phyloP scores from a whole-genome alignment of 2,113 vertebrate species.

The Chlamydotis undulata region DNA sequence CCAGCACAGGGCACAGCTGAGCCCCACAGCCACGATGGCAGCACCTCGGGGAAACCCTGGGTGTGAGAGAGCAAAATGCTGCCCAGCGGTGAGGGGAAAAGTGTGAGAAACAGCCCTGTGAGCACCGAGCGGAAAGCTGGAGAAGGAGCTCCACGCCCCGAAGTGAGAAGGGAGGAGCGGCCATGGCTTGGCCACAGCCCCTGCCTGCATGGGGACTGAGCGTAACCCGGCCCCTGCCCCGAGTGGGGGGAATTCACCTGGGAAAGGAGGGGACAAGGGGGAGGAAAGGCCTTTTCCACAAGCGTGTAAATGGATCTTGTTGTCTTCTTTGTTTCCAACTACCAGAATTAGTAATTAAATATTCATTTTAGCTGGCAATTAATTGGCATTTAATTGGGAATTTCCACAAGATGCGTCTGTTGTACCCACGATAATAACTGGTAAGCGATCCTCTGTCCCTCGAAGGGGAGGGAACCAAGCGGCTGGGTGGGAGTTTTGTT shows the following conservation, averaged over 20 bases:
- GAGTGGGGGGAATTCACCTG: too few relatives aligned
- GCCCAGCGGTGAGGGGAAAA: too few relatives aligned
- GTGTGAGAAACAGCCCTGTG: not conserved
- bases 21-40: too few relatives aligned
- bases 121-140: too few relatives aligned
- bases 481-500: not conserved
- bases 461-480: not conserved
- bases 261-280: too few relatives aligned
- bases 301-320: not conserved
- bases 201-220: not conserved
- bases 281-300: not conserved
- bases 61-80: not conserved
- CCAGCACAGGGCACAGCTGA: not conserved
- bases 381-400: not conserved
- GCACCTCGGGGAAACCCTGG: too few relatives aligned
- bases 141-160: fast-evolving
- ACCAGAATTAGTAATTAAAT: not conserved
- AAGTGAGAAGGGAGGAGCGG: not conserved
- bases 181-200: too few relatives aligned
- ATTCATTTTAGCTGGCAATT: not conserved
- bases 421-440: not conserved
- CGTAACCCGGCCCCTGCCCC: too few relatives aligned
- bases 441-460: not conserved
- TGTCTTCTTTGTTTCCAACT: not conserved
- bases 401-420: not conserved